A percentile compares a stretch with the other conserved stretches of the same genome.
Evolutionary conservation across 2,113 vertebrate genomes (phyloP).

Genomic region (Colinus virginianus): DNA sequence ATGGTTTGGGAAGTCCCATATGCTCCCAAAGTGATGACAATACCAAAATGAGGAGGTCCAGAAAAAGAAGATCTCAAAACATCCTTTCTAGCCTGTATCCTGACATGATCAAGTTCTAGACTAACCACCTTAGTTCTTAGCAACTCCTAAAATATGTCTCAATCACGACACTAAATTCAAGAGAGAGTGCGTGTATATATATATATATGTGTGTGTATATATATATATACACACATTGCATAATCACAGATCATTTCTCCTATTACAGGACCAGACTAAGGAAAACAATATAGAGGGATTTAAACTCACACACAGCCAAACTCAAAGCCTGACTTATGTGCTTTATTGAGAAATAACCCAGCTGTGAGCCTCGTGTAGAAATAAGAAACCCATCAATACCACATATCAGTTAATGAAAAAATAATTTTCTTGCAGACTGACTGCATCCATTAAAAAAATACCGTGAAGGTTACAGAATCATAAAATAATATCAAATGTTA

Average conservation of each 20-base stretch:
- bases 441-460: background rate
- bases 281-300: background rate
- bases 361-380: background rate
- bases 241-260: background rate
- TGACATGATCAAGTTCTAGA: background rate
- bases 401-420: background rate
- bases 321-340: background rate
- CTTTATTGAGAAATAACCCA: background rate
- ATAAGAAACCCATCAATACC: background rate
- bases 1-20: background rate
- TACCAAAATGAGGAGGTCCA: background rate
- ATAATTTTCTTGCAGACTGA: background rate
- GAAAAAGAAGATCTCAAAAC: background rate
- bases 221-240: too few relatives aligned
- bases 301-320: background rate
- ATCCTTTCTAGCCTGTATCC: background rate
- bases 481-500: background rate
- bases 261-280: background rate
- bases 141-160: background rate
- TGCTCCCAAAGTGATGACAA: fast-evolving
- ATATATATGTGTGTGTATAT: too few relatives aligned
- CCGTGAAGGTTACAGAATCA: background rate
- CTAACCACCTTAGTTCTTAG: background rate
- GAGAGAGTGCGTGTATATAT: background rate
- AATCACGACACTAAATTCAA: background rate